Evolutionary conservation across 1,140 invertebrate genomes (phyloP).

Genomic region (Zaprionus ornatus): DNA sequence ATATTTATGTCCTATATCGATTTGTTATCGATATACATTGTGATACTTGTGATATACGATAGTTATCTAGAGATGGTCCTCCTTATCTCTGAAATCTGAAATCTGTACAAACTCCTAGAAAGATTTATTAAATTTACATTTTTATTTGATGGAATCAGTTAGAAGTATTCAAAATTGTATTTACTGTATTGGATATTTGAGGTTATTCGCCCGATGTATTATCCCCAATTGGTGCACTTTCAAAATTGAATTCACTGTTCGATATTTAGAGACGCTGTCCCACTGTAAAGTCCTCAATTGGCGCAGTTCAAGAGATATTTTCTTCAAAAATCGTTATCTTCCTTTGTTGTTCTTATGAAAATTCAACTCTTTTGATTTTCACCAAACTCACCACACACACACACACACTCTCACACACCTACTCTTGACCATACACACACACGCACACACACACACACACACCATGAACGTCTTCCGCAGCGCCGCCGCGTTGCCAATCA

Average conservation of each 20-base stretch:
- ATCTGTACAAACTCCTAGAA: not conserved
- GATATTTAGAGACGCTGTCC: not conserved
- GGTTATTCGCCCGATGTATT: not conserved
- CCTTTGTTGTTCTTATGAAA: constrained; percentile 48
- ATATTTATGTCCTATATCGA: not conserved
- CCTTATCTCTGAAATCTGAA: not conserved
- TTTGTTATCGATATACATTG: not conserved
- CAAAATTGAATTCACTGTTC: not conserved
- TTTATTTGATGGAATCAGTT: not conserved
- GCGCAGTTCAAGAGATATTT: not conserved
- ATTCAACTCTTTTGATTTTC: constrained; percentile 48
- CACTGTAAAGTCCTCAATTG: not conserved
- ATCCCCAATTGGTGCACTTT: not conserved
- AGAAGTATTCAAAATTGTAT: not conserved
- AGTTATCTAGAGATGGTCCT: not conserved
- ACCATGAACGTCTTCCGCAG: constrained; percentile 85
- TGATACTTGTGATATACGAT: no score
- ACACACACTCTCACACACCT: constrained; percentile 32
- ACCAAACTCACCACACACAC: constrained; percentile 49
- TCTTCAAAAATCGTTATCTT: constrained; percentile 54
- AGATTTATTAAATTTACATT: not conserved
- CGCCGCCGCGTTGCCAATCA: constrained; percentile 96
- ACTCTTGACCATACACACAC: constrained; percentile 26
- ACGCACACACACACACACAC: constrained; percentile 33
- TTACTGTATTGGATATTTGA: not conserved